phyloP scores from a whole-genome alignment of 2,888 invertebrate genomes.

The Drosophila limbata region DNA sequence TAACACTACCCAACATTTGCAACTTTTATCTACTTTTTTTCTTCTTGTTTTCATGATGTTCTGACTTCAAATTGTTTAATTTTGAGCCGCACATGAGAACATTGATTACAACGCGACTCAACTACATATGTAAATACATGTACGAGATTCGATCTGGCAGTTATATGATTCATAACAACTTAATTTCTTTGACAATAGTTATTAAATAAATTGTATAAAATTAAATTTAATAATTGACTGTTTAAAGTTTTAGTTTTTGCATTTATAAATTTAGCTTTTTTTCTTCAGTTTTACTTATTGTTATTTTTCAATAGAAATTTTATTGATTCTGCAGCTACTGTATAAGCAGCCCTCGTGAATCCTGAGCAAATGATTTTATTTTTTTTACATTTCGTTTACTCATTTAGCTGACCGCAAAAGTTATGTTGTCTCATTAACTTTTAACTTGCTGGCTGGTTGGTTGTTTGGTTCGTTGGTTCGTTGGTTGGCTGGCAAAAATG shows the following conservation, averaged over 20 bases:
- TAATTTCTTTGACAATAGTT: neutral
- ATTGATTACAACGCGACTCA: conserved; percentile 66
- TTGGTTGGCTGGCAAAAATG: conserved; percentile 39
- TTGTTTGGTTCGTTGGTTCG: conserved; percentile 37
- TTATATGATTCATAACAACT: neutral
- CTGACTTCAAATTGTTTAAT: conserved; percentile 47
- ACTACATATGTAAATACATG: conserved; percentile 10
- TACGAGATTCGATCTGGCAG: conserved; percentile 25
- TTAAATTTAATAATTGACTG: too few species aligned
- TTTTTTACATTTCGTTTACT: conserved; percentile 52
- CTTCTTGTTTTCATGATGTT: conserved; percentile 7
- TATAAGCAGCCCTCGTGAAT: conserved; percentile 38
- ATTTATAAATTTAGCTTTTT: too few species aligned
- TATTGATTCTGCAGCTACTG: neutral
- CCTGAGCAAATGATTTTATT: neutral
- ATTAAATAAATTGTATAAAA: too few species aligned
- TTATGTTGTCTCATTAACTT: conserved; percentile 82
- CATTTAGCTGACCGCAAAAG: conserved; percentile 77
- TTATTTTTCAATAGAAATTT: too few species aligned
- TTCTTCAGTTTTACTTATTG: neutral
- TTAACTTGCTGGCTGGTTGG: conserved; percentile 70
- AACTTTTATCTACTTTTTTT: conserved; percentile 7
- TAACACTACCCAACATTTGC: conserved; percentile 9
- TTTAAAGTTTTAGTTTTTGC: too few species aligned
- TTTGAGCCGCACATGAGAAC: conserved; percentile 58